These are phyloP conservation scores for Callaeas wilsoni DNA, from an alignment of 2,113 vertebrate species.

Conservation along the genomic window DNA sequence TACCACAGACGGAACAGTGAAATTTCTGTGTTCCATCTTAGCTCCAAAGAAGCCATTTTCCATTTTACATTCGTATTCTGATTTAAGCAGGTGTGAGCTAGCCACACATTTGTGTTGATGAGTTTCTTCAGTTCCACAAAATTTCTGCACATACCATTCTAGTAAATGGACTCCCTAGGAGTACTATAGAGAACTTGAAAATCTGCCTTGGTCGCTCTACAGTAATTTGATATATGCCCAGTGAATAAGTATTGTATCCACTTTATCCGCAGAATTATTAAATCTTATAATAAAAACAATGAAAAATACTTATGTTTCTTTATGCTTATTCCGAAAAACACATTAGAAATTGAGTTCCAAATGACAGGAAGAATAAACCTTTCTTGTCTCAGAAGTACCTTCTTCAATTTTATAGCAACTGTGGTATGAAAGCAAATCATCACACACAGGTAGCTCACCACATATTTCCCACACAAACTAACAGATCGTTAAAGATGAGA, in stretches of 20 bases:
- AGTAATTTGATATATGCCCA: neutral
- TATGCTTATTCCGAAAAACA: neutral
- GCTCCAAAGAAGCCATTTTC: neutral
- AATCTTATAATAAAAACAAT: neutral
- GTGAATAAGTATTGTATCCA: neutral
- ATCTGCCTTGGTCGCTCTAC: neutral
- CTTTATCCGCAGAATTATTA: neutral
- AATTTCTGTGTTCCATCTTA: neutral
- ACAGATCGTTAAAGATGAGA: neutral
- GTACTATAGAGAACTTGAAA: neutral
- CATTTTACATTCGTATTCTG: neutral
- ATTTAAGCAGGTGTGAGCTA: neutral
- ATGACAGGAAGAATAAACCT: neutral
- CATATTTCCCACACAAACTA: neutral
- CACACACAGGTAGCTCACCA: neutral
- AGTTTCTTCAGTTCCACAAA: neutral
- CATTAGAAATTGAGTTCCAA: neutral
- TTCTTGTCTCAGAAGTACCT: neutral
- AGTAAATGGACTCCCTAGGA: neutral
- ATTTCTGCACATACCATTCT: neutral
- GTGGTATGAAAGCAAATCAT: neutral
- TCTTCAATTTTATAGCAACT: neutral
- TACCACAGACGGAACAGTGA: neutral
- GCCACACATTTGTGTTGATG: neutral
- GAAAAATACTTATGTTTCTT: neutral